Evolutionary conservation across 2,797 vertebrate species (phyloP), one percentile per base, ranked within the genome.

Genomic region (Lycodopsis pacificus): DNA sequence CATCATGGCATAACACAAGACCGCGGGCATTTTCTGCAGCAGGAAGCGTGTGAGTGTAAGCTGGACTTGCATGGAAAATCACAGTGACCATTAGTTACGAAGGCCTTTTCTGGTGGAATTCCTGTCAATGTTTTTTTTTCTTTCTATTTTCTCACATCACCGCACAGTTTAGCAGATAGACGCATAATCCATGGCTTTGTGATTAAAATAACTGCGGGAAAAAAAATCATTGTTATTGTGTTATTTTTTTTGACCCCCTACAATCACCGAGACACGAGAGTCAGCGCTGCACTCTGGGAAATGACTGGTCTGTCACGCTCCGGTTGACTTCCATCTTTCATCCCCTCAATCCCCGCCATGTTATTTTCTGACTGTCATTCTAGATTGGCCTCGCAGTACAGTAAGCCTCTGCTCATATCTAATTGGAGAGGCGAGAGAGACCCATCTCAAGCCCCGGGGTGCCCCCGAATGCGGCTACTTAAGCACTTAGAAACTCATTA

Each of bases 311-410:
- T 86, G 86, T 92, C 90, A 92, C 69, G 85, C 89, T 90, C 85
- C 4, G 71, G 42, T 80, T 87, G 82, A 89, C 88, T 86, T 82
- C 89, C 84, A 81, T 91, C 88, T 83, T 87, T 89, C 78, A 86
- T 82, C 88, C 80, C 82, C 72, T 87, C 82, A 77, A 48, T 88
- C 85, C 76, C 73, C 72, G 66, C 85, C 89, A 87, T 87, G 86
- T 88, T 91, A 86, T 91, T 89, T 89, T 88, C 80, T 85, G 77
- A 79, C 81, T 91, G 90, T 93, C 93, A 89, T 89, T 88, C 88
- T 71, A 76, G 86, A 92, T 92, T 53, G 80, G 87, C 84, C 83
- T 91, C 84, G 80, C 77, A 81, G 78, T 75, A 87, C 89, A 86
- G 82, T 83, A 81, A 87, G 78, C 87, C 78, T 88, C 85, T 42